Base-by-base conservation (phyloP, 2,113 vertebrate species). In the Tupaia chinensis region DNA sequence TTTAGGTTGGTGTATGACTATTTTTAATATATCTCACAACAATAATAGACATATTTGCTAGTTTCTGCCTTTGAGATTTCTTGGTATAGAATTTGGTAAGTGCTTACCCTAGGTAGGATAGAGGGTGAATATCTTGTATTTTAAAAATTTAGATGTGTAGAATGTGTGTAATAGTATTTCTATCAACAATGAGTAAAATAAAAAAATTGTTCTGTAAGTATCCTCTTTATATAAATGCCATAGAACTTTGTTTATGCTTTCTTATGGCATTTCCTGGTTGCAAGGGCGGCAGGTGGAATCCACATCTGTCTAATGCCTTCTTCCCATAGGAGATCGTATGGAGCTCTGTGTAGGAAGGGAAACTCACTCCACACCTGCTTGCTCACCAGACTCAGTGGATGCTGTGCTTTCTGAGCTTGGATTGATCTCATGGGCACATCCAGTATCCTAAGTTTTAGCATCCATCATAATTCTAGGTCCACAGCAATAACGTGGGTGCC, bases 11-110 rank as follows among this genome's bases (percentile, higher is more conserved):
- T 73, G 74, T 7, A 58, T 16, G 25, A 9, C 16, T 91, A 65
- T 56, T 81, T 74, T 87, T 60, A 58, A 19, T 34, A 65, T 3
- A 61, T 14, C 10, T 29, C 9, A 4, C 5, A 34, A 60, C 14
- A 76, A 22, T 14, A 63, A 69, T 34, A 77, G 19, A 69, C 27
- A 58, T 34, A 63, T 13, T 73, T 53, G 54, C 2, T 53, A 65
- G 70, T 76, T 69, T 85, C 27, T 85, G 74, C 61, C 89, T 89
- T 89, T n/a, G 23, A 53, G 63, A 72, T 60, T 92, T 89, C 79
- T 76, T 1, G 6, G 2, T 44, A 16, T 27, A 77, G 14, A 86
- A 77, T 82, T 83, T 61, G n/a, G 77, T 80, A 95, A 73, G 32
- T 15, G 68, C 23, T 83, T 83, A 29, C 58, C 15, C 44, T 89